These are phyloP conservation scores for Bubalus kerabau DNA, from an alignment of 2,113 vertebrate species.

Conservation along the genomic window DNA sequence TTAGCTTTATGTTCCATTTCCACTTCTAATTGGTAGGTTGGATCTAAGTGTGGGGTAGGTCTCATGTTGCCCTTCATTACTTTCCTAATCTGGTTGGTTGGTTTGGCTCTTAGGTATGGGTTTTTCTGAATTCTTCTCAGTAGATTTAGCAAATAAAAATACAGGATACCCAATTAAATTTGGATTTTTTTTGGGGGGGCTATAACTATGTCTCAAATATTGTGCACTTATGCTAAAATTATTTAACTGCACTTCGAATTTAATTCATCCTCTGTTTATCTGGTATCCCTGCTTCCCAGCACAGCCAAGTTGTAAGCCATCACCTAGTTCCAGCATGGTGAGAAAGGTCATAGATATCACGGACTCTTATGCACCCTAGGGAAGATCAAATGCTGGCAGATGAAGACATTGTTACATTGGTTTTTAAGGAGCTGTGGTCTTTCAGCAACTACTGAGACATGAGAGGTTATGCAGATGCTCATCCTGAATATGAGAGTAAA, in stretches of 20 bases:
- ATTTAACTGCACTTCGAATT: not conserved
- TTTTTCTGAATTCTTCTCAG: not conserved
- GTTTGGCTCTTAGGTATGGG: not conserved
- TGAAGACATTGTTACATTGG: not conserved
- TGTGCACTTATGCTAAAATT: not conserved
- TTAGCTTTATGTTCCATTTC: not conserved
- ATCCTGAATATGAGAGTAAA: not conserved
- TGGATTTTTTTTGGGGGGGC: not conserved
- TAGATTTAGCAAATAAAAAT: not conserved
- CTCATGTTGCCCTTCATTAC: not conserved
- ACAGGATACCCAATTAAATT: not conserved
- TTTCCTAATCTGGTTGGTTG: not conserved
- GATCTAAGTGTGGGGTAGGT: accelerated
- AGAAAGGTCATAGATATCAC: not conserved
- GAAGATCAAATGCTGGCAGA: not conserved
- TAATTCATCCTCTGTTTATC: not conserved
- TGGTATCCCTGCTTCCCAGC: not conserved
- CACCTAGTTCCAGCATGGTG: not conserved
- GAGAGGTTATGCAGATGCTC: not conserved
- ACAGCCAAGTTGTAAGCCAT: not conserved
- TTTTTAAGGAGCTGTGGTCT: not conserved
- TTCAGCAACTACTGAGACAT: not conserved
- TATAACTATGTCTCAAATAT: not conserved
- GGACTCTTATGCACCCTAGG: not conserved
- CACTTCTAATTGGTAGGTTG: not conserved